Evolutionary conservation across 2,797 vertebrate genomes (phyloP), one percentile per base, ranked within the genome.

Genomic region (Dendrocincla tyrannina): DNA sequence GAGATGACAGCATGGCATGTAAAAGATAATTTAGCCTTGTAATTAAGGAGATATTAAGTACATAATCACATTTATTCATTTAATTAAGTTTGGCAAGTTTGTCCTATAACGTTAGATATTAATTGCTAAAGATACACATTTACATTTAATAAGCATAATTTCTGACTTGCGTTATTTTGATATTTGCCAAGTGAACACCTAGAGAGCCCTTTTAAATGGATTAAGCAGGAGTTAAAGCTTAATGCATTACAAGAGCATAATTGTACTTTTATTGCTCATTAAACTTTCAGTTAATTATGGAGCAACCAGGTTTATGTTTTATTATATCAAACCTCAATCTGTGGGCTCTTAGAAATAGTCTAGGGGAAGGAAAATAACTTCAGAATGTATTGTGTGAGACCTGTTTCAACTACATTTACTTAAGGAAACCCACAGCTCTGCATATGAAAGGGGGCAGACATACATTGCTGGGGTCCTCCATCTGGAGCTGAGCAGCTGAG

Each of bases 241-340:
- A 96, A 96, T 90, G 83, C 50, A 75, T 96, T 93, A 93, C 91
- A 95, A 95, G 88, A 94, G 52, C 64, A 44, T 97, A 96, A 97
- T 95, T 96, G 96, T 97, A 56, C 94, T 97, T 97, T 97, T 97
- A 98, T 96, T 97, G 96, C 97, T 97, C 96, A 80, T 98, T 98
- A 97, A 94, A 92, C 93, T 96, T 93, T 66, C 50, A 97, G 95
- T 97, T 98, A 97, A 98, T 97, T 96, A 97, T 93, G 90, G 81
- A 95, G 96, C 95, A 97, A 95, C 89, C 75, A 94, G 81, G 81
- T 93, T 93, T 92, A 86, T 73, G 78, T 74, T 94, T 92, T 88
- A 89, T 79, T 92, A 80, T 64, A 83, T 55, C 32, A 63, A 95
- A 49, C 59, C 49, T 93, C 22, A 72, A 64, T 60, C 66, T 1